A percentile compares a stretch with the other conserved stretches of the same genome.
These are phyloP conservation scores for Ovis canadensis DNA, from an alignment of 2,113 vertebrate genomes.

Conservation along the genomic window DNA sequence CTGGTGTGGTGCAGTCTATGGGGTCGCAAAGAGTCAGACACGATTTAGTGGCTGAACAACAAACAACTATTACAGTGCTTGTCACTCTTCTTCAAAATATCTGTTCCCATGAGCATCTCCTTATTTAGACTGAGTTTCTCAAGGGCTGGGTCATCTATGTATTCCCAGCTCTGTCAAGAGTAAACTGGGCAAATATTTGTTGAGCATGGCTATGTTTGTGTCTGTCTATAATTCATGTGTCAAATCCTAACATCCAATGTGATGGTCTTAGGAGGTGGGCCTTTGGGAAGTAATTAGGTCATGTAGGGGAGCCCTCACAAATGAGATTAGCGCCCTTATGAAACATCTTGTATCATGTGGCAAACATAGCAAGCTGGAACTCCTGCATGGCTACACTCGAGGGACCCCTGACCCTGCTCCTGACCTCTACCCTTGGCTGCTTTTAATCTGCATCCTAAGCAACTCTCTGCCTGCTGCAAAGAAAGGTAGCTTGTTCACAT, in stretches of 20 bases:
- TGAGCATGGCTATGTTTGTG: too few species aligned
- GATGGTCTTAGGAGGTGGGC: background rate
- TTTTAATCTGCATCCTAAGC: too few species aligned
- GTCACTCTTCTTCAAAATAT: background rate
- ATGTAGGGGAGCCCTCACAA: background rate
- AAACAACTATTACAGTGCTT: background rate
- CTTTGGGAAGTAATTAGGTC: background rate
- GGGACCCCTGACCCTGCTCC: too few species aligned
- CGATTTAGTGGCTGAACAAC: too few species aligned
- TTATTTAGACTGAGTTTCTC: background rate
- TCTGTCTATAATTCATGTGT: background rate
- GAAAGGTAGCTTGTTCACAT: too few species aligned
- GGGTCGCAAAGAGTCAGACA: too few species aligned
- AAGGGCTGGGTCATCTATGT: background rate
- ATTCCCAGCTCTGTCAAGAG: background rate
- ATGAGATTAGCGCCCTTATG: background rate
- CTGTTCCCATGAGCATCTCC: background rate
- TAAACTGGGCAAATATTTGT: background rate
- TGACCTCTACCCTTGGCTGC: too few species aligned
- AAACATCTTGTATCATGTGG: too few species aligned
- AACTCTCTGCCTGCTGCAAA: too few species aligned
- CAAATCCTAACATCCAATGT: background rate
- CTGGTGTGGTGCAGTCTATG: too few species aligned
- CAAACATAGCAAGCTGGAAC: too few species aligned
- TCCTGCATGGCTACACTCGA: too few species aligned